These are phyloP conservation scores for Morelia viridis DNA, from an alignment of 2,797 vertebrate species.

Conservation along the genomic window DNA sequence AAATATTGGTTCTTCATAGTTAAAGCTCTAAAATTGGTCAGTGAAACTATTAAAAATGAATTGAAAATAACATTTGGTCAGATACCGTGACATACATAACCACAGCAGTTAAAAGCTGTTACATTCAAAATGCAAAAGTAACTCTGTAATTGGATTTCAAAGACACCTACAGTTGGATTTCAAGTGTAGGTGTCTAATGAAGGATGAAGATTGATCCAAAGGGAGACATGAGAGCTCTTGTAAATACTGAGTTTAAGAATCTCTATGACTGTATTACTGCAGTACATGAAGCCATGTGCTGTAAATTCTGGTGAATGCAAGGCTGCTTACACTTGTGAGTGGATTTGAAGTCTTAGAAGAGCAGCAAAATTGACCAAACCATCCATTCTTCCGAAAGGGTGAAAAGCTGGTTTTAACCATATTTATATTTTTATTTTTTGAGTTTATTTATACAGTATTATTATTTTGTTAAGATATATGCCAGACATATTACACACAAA, in stretches of 20 bases:
- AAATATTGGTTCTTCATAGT: neutral
- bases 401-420: neutral
- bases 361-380: neutral
- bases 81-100: neutral
- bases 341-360: neutral
- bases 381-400: neutral
- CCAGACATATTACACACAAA: rapidly evolving
- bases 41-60: neutral
- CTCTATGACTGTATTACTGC: neutral
- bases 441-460: neutral
- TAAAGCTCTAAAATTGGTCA: neutral
- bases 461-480: slow-evolving; percentile 32
- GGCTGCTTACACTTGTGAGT: neutral
- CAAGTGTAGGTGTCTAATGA: slow-evolving; percentile 5
- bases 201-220: neutral
- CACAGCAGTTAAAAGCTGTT: neutral
- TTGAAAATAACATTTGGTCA: neutral
- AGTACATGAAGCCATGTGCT: neutral
- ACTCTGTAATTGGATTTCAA: neutral
- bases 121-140: neutral
- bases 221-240: neutral
- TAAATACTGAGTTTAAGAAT: neutral
- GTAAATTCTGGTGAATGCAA: neutral
- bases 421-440: neutral
- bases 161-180: neutral